Base-by-base conservation (phyloP, 1,140 invertebrate genomes). In the Neodiprion fabricii region DNA sequence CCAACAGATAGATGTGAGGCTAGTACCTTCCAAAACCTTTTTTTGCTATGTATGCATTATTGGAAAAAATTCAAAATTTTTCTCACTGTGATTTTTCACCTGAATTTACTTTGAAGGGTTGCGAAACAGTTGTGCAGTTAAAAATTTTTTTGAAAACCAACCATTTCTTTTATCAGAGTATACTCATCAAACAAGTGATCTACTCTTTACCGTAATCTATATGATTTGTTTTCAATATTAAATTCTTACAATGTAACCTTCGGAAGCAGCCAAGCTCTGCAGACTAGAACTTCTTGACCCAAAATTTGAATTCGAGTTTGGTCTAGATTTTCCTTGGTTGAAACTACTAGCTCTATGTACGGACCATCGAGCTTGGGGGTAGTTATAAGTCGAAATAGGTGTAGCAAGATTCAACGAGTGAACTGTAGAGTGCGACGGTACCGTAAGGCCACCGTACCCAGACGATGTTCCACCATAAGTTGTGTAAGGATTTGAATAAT, bases 231-330 rank as follows among this genome's bases (percentile, higher is more conserved):
- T 40, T 61, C n/a, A 61, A 8, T 17, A 14, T 9, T 66, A 17
- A 40, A 72, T 75, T 80, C 92, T 92, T 92, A 94, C 92, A 88
- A 89, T 89, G 78, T 94, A 94, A 85, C 93, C 93, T 85, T 94
- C 92, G 61, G 92, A 93, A 53, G 89, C 90, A 48, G 89, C 87
- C 75, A 91, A 82, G 82, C 90, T 91, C 74, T 90, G 86, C n/a
- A 89, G 72, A 75, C 88, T 89, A 14, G 86, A 85, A 76, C 89
- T 89, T 76, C 85, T 83, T 11, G 86, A 89, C 12, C 84, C 78
- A 50, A 88, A 83, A 67, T 70, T 80, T 10, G 79, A 75, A 17
- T 67, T 66, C 74, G 14, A 72, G 72, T 67, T 78, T 8, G 80
- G 75, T 76, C 87, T 87, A 69, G 81, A 75, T 74, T 84, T 88